Evolutionary conservation across 2,888 invertebrate species (phyloP).

Genomic region (Sphecodes monilicornis): DNA sequence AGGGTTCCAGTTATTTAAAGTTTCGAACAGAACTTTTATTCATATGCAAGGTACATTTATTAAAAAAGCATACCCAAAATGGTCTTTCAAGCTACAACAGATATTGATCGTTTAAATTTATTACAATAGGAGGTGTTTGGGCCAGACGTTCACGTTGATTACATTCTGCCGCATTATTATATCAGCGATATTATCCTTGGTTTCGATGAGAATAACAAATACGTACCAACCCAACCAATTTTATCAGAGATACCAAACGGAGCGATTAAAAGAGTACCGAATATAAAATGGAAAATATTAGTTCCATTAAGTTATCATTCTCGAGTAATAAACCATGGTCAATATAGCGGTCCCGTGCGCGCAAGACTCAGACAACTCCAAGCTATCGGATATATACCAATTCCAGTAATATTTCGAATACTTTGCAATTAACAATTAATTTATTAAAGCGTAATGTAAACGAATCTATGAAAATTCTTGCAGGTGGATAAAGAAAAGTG

Average conservation of each 20-base stretch:
- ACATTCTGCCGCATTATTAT: conserved; percentile 89
- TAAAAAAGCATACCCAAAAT: not conserved
- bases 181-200: conserved; percentile 88
- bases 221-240: conserved; percentile 80
- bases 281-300: conserved; percentile 86
- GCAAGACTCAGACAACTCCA: conserved; percentile 88
- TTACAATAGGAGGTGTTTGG: conserved; percentile 82
- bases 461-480: conserved; percentile 14
- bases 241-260: conserved; percentile 56
- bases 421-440: not conserved
- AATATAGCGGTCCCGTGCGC: conserved; percentile 85
- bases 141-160: not conserved
- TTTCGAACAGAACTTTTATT: conserved; percentile 19
- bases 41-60: conserved; percentile 24
- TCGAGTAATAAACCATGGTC: conserved; percentile 41
- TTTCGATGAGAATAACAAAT: conserved; percentile 85
- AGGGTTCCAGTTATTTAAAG: not conserved
- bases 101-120: conserved; percentile 5
- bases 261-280: conserved; percentile 72
- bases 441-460: not conserved
- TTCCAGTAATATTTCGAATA: conserved; percentile 62
- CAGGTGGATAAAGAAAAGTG: not conserved
- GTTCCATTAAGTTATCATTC: conserved; percentile 83
- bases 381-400: conserved; percentile 84
- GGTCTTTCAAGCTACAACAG: not conserved